Percentiles rank a stretch among this genome's conserved stretches.
Evolutionary conservation across 1,140 invertebrate species (phyloP).

Genomic region (Temnothorax longispinosus): DNA sequence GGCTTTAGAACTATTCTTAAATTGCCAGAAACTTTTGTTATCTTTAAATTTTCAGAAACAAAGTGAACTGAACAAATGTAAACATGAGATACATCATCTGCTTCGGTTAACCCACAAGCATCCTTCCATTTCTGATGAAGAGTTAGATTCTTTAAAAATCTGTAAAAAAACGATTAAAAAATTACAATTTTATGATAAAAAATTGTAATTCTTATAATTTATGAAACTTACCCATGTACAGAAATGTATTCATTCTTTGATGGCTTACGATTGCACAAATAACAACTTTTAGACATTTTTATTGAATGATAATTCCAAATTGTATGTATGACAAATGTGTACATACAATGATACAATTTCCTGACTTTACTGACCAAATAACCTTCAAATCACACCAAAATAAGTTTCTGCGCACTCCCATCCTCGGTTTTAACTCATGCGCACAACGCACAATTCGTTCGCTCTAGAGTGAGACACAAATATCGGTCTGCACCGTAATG

Average conservation of each 20-base stretch:
- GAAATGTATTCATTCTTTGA: too few relatives aligned
- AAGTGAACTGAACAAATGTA: neutral
- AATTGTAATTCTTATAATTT: too few relatives aligned
- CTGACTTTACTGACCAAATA: too few relatives aligned
- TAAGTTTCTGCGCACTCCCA: neutral
- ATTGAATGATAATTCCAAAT: too few relatives aligned
- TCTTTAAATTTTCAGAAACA: neutral
- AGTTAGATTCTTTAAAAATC: neutral
- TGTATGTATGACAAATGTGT: too few relatives aligned
- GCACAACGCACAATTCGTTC: neutral
- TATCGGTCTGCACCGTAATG: neutral
- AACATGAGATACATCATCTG: neutral
- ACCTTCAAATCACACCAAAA: neutral
- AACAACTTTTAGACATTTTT: too few relatives aligned
- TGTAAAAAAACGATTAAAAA: too few relatives aligned
- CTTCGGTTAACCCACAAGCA: neutral
- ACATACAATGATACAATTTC: too few relatives aligned
- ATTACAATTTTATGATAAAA: too few relatives aligned
- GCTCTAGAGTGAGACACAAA: neutral
- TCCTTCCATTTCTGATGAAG: neutral
- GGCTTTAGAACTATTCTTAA: neutral
- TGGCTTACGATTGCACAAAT: too few relatives aligned
- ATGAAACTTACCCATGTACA: too few relatives aligned
- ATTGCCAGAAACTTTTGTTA: neutral
- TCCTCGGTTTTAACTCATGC: neutral